A percentile compares a stretch with the other conserved stretches of the same genome.
Evolutionary conservation across 1,140 invertebrate genomes (phyloP).

Genomic region (Cherax quadricarinatus): DNA sequence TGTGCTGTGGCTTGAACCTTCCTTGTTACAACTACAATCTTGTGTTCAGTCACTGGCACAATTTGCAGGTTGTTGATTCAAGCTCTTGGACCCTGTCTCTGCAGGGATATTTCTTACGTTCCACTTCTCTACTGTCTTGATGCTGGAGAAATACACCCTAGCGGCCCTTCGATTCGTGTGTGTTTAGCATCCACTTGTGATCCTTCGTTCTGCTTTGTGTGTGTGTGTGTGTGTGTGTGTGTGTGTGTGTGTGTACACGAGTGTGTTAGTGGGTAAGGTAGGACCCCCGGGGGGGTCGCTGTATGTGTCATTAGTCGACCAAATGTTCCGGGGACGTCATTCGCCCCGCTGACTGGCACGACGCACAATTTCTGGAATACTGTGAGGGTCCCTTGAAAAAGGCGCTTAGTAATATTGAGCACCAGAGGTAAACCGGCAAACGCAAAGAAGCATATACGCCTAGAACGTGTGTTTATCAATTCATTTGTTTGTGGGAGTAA

Average conservation of each 20-base stretch:
- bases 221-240: no score
- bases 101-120: no score
- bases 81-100: no score
- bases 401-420: slow-evolving; percentile 40
- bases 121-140: no score
- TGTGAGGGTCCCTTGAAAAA: slow-evolving; percentile 37
- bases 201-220: no score
- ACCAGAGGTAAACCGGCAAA: background rate
- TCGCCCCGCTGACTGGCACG: slow-evolving; percentile 21
- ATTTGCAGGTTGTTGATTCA: no score
- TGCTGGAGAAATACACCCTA: background rate
- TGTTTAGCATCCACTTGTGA: no score
- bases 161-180: no score
- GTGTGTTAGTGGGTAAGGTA: slow-evolving; percentile 26
- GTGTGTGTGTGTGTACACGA: background rate
- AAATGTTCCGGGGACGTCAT: slow-evolving; percentile 43
- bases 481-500: slow-evolving; percentile 16
- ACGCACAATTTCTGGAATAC: slow-evolving; percentile 40
- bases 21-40: no score
- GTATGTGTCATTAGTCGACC: slow-evolving; percentile 47
- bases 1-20: no score
- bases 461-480: background rate
- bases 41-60: no score
- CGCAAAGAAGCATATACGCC: background rate
- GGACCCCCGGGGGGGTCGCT: background rate